Evolutionary conservation across 2,888 invertebrate genomes (phyloP), one percentile per base, ranked within the genome.

Genomic region (Ormyrus nitidulus): DNA sequence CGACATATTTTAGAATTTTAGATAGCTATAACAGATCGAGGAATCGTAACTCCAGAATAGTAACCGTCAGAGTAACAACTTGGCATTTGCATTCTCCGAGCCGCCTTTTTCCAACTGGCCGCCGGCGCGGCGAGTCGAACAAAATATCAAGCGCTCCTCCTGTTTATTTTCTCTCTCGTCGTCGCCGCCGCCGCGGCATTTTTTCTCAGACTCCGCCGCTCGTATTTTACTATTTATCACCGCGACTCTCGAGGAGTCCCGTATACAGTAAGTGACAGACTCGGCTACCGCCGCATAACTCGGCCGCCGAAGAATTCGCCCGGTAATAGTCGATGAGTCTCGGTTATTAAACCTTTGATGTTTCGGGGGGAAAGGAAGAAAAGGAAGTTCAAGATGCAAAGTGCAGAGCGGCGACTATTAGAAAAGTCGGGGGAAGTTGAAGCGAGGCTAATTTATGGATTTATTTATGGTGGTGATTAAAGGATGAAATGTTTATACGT

Each of bases 251-350:
- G 49, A 19, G 9, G 53, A 80, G 62, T 62, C 72, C 62, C 74
- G 69, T 73, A 34, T 34, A 76, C 80, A 66, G 75, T 79, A 80
- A 81, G 81, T 81, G 81, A 81, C 81, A 76, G 81, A 72, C 79
- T 10, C 66, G 65, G 81, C 81, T 81, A 81, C 81, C 58, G 81
- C 78, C 61, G 75, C 74, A 78, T 73, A 74, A 69, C 77, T 69
- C 49, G 81, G 80, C 66, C 80, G 78, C 78, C 68, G 66, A 88
- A 86, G 90, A 90, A 90, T 90, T 88, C 84, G 90, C 89, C 87
- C 88, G 88, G 89, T 90, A 90, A 90, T 89, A 89, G 86, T 84
- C 86, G 85, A 79, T 80, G 80, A 84, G 83, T 83, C 82, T 84
- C 79, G 85, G 77, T 85, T 85, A 87, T 87, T 86, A 87, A 87